Evolutionary conservation across 2,888 invertebrate genomes (phyloP), one percentile per base, ranked within the genome.

Genomic region (Orthosia gothica): DNA sequence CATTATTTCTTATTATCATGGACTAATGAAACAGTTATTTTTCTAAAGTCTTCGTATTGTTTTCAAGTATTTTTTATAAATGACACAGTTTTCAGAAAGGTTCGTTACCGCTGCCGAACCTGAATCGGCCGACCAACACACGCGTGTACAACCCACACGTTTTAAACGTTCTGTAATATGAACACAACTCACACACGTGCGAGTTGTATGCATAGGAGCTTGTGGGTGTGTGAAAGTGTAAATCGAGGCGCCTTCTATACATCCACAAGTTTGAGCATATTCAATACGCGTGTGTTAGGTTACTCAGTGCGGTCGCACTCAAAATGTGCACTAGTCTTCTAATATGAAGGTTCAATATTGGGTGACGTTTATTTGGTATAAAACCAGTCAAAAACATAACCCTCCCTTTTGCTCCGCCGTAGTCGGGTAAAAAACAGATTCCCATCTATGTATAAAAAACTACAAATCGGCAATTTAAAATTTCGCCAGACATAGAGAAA

Each of bases 71-170:
- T 59, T 63, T 63, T 57, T 69, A 57, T 40, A 49, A 57, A 45
- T 32, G 23, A 68, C 12, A 47, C 40, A 66, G 70, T 88, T 91
- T 92, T 91, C 89, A 90, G 85, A 91, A 91, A 90, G 90, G 92
- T 94, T 92, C 66, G 65, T 74, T 76, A 89, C 90, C 86, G 68
- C 93, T 94, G 92, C 77, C 84, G 84, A 90, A 90, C 90, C 90
- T 92, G 89, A 92, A 92, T 92, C 89, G 86, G 81, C 88, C 76
- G 78, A 85, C 89, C 74, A 89, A 93, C 90, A 93, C 91, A 86
- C 84, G 88, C 82, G 78, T 79, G 83, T 84, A 86, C 55, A 65
- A 84, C 87, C 66, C 89, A 93, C 92, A 94, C 93, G 88, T 87
- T 86, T 85, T 82, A 81, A 91, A 84, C 61, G 74, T 90, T 91